Base-by-base conservation (phyloP, 2,888 invertebrate genomes). In the Drosophila rubida region DNA sequence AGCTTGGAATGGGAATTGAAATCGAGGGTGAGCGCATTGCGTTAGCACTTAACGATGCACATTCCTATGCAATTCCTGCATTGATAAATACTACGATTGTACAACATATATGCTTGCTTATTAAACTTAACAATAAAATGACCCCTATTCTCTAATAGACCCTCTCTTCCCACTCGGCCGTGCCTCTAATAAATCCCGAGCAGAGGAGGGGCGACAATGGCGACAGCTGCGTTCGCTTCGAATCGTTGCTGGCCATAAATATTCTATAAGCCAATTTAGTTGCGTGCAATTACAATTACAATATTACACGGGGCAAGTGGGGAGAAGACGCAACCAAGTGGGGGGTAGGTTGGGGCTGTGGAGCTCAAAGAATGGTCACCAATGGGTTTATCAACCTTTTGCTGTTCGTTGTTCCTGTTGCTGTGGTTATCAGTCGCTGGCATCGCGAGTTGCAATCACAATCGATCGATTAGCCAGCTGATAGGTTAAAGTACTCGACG, bases 381-480 rank as follows among this genome's bases (percentile, higher is more conserved):
- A 70, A 75, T 73, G 79, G 66, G 86, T 84, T 84, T 86, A 84
- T 83, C 84, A 86, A 84, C 84, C 86, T 79, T 67, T 71, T 39
- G 35, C 61, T 45, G 54, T 11, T 27, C 35, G 48, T 23, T 57
- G 27, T 32, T 53, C 44, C 13, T 48, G 69, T 59, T 72, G 54
- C 50, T 79, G 76, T 75, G 75, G 80, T 86, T 86, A 83, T 84
- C 83, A 80, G 71, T 72, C 68, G 61, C 54, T 60, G 64, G 69
- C 70, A 78, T 70, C 68, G 74, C 62, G 49, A 48, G 49, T 48
- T 75, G 73, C 82, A 69, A 82, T 79, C 80, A 30, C 51, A 68
- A 86, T 84, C 82, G 85, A 86, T 86, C 83, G 83, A 86, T 84
- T 84, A 78, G 75, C 67, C 65, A 71, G 68, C 72, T 68, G 80